Evolutionary conservation across 2,113 vertebrate species (phyloP).

Genomic region (Anoura caudifer): DNA sequence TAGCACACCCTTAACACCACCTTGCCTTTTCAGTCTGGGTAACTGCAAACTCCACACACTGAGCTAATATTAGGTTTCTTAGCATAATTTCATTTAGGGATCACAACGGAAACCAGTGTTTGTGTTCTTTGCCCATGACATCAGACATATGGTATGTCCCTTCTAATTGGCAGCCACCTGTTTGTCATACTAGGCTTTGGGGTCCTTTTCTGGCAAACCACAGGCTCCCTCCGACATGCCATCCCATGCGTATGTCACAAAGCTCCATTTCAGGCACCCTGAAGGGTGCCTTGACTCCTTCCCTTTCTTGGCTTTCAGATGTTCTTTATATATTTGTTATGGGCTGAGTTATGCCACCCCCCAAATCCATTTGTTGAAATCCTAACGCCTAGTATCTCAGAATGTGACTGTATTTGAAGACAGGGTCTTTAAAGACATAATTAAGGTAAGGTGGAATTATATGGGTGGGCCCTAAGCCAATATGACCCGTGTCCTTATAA

Average conservation of each 20-base stretch:
- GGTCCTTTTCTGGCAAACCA: neutral
- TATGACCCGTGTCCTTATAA: neutral
- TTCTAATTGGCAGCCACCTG: neutral
- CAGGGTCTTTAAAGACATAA: neutral
- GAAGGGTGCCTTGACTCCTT: neutral
- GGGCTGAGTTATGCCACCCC: neutral
- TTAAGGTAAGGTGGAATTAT: neutral
- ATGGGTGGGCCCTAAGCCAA: neutral
- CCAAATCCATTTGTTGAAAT: neutral
- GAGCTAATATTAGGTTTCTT: neutral
- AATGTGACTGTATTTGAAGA: neutral
- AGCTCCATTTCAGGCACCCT: neutral
- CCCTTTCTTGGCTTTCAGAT: neutral
- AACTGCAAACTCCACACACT: neutral
- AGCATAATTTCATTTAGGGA: neutral
- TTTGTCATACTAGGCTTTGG: neutral
- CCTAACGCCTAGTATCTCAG: neutral
- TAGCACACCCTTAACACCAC: neutral
- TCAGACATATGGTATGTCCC: neutral
- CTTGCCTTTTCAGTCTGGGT: neutral
- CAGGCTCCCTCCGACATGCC: neutral
- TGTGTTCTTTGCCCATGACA: neutral
- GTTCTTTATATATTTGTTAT: neutral
- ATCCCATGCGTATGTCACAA: too few species aligned
- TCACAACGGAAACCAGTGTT: neutral